phyloP scores from a whole-genome alignment of 2,797 vertebrate species.

The Knipowitschia caucasica region DNA sequence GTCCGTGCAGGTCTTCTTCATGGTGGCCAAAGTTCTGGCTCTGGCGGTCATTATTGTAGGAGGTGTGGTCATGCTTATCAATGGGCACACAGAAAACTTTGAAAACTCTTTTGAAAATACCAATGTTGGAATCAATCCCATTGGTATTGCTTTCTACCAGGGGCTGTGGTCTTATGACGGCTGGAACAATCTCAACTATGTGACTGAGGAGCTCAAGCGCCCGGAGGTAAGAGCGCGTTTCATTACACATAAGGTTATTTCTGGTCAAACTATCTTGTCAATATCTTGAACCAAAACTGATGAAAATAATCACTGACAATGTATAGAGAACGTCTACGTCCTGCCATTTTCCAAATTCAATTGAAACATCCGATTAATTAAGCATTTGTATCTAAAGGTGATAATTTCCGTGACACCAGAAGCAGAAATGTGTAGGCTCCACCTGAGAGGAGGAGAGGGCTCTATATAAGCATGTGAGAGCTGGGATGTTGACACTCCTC shows the following conservation, averaged over 20 bases:
- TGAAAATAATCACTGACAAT: neutral
- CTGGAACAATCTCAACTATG: constrained; percentile 87
- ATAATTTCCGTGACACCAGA: neutral
- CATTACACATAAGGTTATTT: too few species aligned
- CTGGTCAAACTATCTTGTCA: too few species aligned
- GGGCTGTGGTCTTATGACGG: constrained; percentile 89
- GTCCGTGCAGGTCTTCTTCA: constrained; percentile 79
- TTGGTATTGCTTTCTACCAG: constrained; percentile 87
- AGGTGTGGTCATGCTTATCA: constrained; percentile 72
- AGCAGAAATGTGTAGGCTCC: neutral
- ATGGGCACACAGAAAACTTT: constrained; percentile 72
- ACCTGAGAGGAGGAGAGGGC: neutral
- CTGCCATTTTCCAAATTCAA: too few species aligned
- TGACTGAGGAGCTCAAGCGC: constrained; percentile 84
- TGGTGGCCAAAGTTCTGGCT: constrained; percentile 76
- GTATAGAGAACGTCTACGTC: too few species aligned
- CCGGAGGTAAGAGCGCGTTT: constrained; percentile 82
- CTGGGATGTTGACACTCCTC: rapidly evolving
- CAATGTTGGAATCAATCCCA: constrained; percentile 57
- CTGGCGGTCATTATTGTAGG: constrained; percentile 76
- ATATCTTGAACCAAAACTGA: too few species aligned
- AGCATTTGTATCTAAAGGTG: too few species aligned
- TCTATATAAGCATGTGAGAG: neutral
- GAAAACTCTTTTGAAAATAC: constrained; percentile 80
- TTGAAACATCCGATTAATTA: too few species aligned